Conservation (phyloP, 2,113 vertebrate species). For the Proterorhinus semilunaris region DNA sequence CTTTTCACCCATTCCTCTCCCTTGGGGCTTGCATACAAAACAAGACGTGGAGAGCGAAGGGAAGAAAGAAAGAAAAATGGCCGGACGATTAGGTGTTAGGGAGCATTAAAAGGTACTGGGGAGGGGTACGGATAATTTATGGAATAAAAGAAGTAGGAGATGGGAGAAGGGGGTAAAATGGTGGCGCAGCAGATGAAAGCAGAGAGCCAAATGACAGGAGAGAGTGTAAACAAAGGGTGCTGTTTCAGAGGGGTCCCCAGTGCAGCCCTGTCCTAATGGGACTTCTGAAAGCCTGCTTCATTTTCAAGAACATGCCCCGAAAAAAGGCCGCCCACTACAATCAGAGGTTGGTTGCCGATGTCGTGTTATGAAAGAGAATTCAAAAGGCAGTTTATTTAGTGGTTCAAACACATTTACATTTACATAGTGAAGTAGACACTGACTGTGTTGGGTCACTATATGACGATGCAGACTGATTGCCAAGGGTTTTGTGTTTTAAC, state of each 20-base stretch:
- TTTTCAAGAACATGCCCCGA: slow-evolving; percentile 37
- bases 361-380: slow-evolving; percentile 29
- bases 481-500: not conserved
- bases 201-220: slow-evolving; percentile 38
- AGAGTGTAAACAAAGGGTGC: slow-evolving; percentile 54
- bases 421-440: not conserved
- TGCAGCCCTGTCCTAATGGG: slow-evolving; percentile 48
- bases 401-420: slow-evolving; percentile 14
- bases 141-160: slow-evolving; percentile 38
- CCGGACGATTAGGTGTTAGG: slow-evolving; percentile 48
- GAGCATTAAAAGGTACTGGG: slow-evolving; percentile 45
- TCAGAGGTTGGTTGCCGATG: slow-evolving; percentile 28
- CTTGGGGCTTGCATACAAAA: slow-evolving; percentile 66
- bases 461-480: not conserved
- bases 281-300: slow-evolving; percentile 51
- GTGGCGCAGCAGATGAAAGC: slow-evolving; percentile 52
- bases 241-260: slow-evolving; percentile 35
- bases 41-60: slow-evolving; percentile 62
- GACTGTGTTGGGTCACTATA: not conserved
- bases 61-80: slow-evolving; percentile 44
- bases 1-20: slow-evolving; percentile 67
- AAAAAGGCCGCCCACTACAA: slow-evolving; percentile 32
- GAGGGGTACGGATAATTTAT: slow-evolving; percentile 49
- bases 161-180: slow-evolving; percentile 40
- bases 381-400: slow-evolving; percentile 16